Evolutionary conservation across 2,797 vertebrate genomes (phyloP).

Genomic region (Protonibea diacanthus): DNA sequence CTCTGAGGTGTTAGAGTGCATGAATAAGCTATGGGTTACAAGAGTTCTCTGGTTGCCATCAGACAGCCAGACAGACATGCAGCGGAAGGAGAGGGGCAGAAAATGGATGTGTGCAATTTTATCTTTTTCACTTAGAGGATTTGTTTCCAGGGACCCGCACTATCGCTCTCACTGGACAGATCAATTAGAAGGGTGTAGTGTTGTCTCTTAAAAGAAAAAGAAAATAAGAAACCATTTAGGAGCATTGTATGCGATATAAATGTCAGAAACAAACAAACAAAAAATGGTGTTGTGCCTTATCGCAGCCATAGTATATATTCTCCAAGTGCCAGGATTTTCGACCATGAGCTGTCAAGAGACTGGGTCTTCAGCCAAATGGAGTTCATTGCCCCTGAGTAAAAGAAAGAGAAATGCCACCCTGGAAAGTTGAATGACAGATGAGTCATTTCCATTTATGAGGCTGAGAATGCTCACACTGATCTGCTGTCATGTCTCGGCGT

Average conservation of each 20-base stretch:
- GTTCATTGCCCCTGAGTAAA: conserved; percentile 62
- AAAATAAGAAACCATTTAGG: conserved; percentile 47
- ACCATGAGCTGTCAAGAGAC: conserved; percentile 56
- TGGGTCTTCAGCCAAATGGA: conserved; percentile 66
- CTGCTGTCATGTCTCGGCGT: conserved; percentile 67
- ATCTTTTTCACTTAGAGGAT: conserved; percentile 56
- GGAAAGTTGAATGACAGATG: conserved; percentile 76
- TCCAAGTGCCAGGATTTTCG: conserved; percentile 35
- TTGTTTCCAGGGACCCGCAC: conserved; percentile 43
- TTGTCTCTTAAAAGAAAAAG: conserved; percentile 38
- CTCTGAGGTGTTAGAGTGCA: conserved; percentile 73
- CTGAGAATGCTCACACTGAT: conserved; percentile 71
- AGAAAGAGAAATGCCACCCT: conserved; percentile 75
- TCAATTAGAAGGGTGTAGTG: conserved; percentile 59
- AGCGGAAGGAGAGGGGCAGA: conserved; percentile 12
- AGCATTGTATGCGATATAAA: conserved; percentile 46
- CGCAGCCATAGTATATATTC: conserved; percentile 49
- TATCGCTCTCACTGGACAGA: conserved; percentile 43
- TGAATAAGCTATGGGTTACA: conserved; percentile 81
- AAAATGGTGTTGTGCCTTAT: conserved; percentile 46
- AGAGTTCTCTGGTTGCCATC: conserved; percentile 69
- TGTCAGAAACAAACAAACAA: conserved; percentile 65
- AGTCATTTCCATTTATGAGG: conserved; percentile 80
- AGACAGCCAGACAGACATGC: conserved; percentile 61
- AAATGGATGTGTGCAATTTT: conserved; percentile 67